Conservation (phyloP, 2,888 invertebrate genomes). For the Capitulum mitella region DNA sequence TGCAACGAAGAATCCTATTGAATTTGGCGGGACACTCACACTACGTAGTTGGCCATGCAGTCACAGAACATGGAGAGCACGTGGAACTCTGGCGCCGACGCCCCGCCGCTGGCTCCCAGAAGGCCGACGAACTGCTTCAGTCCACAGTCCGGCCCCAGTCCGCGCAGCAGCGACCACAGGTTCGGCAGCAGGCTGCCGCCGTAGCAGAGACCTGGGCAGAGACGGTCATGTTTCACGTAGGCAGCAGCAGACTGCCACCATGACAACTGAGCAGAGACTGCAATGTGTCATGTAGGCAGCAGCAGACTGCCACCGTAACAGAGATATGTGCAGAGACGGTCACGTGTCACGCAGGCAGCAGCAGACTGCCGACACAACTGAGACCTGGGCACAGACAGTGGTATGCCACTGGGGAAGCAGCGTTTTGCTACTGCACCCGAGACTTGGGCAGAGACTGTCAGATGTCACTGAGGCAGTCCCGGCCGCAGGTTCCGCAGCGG, state of each 20-base stretch:
- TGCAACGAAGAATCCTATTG: too few relatives aligned
- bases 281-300: too few relatives aligned
- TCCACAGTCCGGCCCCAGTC: constrained; percentile 80
- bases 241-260: too few relatives aligned
- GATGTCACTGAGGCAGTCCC: too few relatives aligned
- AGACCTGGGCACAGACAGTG: not conserved
- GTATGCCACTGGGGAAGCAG: too few relatives aligned
- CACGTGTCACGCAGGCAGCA: constrained; percentile 72
- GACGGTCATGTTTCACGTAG: too few relatives aligned
- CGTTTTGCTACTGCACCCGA: too few relatives aligned
- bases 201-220: constrained; percentile 89
- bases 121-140: constrained; percentile 80
- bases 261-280: too few relatives aligned
- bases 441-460: too few relatives aligned
- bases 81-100: constrained; percentile 79
- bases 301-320: constrained; percentile 62
- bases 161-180: constrained; percentile 83
- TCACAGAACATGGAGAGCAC: constrained; percentile 89
- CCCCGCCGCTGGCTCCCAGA: constrained; percentile 68
- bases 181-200: constrained; percentile 82
- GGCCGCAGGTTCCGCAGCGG: too few relatives aligned
- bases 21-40: constrained; percentile 69
- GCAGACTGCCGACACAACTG: constrained; percentile 57
- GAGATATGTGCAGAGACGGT: not conserved
- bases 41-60: constrained; percentile 91